Evolutionary conservation across 2,888 invertebrate species (phyloP).

Genomic region (Octonoba sinensis): DNA sequence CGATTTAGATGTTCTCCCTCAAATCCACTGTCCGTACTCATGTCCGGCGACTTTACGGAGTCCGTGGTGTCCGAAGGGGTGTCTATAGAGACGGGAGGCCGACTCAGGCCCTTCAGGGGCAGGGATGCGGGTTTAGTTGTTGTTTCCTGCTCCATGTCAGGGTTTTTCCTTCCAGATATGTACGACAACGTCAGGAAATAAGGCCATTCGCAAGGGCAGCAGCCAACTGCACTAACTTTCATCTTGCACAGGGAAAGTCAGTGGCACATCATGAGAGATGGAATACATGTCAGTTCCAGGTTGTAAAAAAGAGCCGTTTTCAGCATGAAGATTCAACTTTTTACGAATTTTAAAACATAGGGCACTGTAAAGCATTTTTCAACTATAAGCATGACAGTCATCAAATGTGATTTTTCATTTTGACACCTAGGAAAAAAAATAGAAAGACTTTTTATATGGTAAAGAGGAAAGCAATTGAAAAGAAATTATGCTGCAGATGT

Average conservation of each 20-base stretch:
- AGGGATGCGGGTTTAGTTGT: slow-evolving; percentile 60
- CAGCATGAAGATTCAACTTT: slow-evolving; percentile 55
- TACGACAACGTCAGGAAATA: slow-evolving; percentile 63
- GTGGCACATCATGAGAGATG: slow-evolving; percentile 22
- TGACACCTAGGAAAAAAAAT: no score
- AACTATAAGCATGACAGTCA: slow-evolving; percentile 29
- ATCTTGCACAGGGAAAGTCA: slow-evolving; percentile 60
- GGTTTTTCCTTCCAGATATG: slow-evolving; percentile 63
- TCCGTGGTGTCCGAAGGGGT: slow-evolving; percentile 58
- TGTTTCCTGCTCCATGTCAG: slow-evolving; percentile 54
- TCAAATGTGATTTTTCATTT: no score
- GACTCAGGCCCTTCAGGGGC: slow-evolving; percentile 46
- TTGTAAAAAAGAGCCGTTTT: slow-evolving; percentile 9
- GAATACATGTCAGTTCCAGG: slow-evolving; percentile 53
- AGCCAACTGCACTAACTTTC: slow-evolving; percentile 64
- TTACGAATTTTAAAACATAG: slow-evolving; percentile 57
- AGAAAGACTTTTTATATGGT: no score
- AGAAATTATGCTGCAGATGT: no score
- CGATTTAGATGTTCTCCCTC: slow-evolving; percentile 62
- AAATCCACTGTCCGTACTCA: slow-evolving; percentile 65
- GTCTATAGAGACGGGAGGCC: slow-evolving; percentile 51
- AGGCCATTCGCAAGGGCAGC: slow-evolving; percentile 65
- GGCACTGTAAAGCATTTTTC: slow-evolving; percentile 51
- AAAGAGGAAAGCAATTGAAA: no score
- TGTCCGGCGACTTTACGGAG: slow-evolving; percentile 63